Conservation (phyloP, 1,140 invertebrate species). For the Hyles euphorbiae region DNA sequence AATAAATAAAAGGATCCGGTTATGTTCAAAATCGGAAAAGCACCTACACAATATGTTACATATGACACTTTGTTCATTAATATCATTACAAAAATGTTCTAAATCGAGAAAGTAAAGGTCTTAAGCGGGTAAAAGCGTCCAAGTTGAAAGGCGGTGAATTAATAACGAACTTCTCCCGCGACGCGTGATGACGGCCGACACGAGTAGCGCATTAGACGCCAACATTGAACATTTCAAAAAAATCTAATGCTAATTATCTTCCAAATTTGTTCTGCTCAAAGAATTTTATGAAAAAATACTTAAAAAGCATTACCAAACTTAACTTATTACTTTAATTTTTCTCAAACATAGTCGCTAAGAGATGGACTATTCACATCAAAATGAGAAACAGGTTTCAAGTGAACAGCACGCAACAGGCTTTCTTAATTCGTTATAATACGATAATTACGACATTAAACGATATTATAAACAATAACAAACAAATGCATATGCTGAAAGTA, state of each 20-base stretch:
- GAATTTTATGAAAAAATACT: conserved; percentile 1
- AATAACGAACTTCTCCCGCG: conserved; percentile 71
- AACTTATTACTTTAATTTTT: conserved; percentile 21
- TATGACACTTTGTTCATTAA: no score
- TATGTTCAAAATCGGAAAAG: no score
- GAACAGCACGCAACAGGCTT: no score
- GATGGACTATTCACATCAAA: no score
- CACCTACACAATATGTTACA: no score
- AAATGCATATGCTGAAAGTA: no score
- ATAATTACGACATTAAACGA: no score
- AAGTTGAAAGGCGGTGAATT: conserved; percentile 66
- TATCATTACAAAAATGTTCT: conserved; percentile 9
- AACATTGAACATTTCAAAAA: conserved; percentile 50
- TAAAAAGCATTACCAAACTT: conserved; percentile 8
- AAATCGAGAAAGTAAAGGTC: conserved; percentile 40
- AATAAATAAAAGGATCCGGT: background rate
- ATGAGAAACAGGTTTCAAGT: no score
- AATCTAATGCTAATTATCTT: conserved; percentile 55
- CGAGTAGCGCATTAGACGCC: conserved; percentile 70
- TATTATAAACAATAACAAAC: no score
- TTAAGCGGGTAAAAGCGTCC: conserved; percentile 47
- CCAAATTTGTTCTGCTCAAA: conserved; percentile 30
- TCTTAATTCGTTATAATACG: no score
- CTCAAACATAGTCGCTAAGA: background rate
- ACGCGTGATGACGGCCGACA: conserved; percentile 72